phyloP scores from a whole-genome alignment of 2,797 vertebrate species.

The Anguilla marmorata region DNA sequence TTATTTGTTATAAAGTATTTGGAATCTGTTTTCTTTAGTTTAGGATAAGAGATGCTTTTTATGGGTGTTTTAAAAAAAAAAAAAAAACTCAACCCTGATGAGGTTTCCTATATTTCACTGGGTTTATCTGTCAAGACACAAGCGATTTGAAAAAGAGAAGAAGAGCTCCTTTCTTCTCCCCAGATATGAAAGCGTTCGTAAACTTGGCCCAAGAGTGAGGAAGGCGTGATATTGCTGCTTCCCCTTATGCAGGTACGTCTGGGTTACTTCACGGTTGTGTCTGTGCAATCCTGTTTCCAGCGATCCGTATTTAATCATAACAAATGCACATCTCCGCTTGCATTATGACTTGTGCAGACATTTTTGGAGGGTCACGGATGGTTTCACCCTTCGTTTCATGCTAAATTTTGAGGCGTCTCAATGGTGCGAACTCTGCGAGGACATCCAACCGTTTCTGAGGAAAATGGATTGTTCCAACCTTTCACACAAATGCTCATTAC shows the following conservation, averaged over 20 bases:
- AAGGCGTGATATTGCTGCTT: neutral
- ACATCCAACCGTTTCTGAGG: neutral
- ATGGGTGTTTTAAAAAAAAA: neutral
- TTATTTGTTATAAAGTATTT: neutral
- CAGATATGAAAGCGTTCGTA: conserved; percentile 18
- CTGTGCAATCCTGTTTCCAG: neutral
- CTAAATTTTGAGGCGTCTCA: neutral
- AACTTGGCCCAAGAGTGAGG: neutral
- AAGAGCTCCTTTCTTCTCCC: neutral
- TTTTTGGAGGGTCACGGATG: conserved; percentile 10
- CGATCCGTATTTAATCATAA: neutral
- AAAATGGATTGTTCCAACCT: conserved; percentile 1
- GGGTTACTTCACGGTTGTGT: neutral
- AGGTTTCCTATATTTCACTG: neutral
- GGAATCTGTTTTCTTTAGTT: neutral
- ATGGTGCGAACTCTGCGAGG: neutral
- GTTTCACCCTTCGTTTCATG: neutral
- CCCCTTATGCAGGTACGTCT: neutral
- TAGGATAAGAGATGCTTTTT: neutral
- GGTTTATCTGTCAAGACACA: conserved; percentile 24
- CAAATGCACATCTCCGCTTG: neutral
- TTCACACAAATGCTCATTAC: neutral
- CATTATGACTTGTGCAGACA: neutral
- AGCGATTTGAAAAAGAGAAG: neutral
- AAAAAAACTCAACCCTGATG: neutral